Evolutionary conservation across 2,113 vertebrate species (phyloP).

Genomic region (Indicator indicator): DNA sequence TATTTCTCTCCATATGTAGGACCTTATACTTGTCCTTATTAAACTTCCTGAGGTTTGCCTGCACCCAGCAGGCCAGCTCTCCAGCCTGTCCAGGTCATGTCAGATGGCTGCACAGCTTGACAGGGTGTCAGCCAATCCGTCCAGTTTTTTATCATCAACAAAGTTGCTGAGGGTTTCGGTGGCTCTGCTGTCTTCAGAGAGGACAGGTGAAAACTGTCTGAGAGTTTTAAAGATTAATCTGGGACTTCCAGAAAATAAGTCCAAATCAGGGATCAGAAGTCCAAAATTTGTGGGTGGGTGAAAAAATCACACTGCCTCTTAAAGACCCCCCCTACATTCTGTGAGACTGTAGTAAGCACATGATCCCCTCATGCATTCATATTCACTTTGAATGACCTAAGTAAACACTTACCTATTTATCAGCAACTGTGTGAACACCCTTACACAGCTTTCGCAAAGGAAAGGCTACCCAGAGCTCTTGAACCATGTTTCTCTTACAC

Average conservation of each 20-base stretch:
- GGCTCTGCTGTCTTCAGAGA: background rate
- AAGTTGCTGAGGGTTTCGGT: background rate
- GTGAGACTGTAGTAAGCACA: background rate
- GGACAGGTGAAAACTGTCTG: fast-evolving
- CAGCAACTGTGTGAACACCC: background rate
- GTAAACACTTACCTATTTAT: background rate
- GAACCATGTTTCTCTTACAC: fast-evolving
- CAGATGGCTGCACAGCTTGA: too few relatives aligned
- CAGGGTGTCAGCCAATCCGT: too few relatives aligned
- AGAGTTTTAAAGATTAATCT: background rate
- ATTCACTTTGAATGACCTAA: background rate
- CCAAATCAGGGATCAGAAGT: background rate
- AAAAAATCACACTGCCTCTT: fast-evolving
- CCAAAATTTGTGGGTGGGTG: background rate
- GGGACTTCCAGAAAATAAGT: background rate
- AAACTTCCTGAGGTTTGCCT: too few relatives aligned
- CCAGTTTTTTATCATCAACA: too few relatives aligned
- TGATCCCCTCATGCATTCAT: background rate
- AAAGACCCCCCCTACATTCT: fast-evolving
- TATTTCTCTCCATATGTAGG: too few relatives aligned
- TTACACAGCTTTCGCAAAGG: background rate
- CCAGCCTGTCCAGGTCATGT: too few relatives aligned
- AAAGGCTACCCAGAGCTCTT: background rate
- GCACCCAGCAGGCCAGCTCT: too few relatives aligned
- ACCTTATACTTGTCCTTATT: too few relatives aligned